Evolutionary conservation across 2,113 vertebrate genomes (phyloP).

Genomic region (Entelurus aequoreus): DNA sequence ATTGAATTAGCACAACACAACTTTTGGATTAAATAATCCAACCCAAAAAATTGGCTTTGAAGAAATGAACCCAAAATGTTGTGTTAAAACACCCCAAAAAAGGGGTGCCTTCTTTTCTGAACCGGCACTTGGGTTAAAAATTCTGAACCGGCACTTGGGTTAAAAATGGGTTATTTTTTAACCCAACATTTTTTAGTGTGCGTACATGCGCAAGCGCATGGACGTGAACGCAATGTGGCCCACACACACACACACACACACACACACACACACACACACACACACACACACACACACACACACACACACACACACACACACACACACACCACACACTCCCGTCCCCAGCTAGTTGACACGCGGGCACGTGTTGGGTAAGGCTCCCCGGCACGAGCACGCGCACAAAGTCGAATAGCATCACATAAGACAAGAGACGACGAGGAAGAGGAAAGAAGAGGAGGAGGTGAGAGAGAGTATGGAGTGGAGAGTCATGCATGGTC

Average conservation of each 20-base stretch:
- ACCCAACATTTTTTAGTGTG: no score
- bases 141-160: no score
- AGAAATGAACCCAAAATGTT: no score
- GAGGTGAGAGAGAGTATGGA: neutral
- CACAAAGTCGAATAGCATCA: constrained; percentile 39
- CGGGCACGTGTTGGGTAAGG: constrained; percentile 57
- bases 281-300: constrained; percentile 1
- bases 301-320: neutral
- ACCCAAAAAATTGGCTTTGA: no score
- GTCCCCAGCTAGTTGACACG: constrained; percentile 38
- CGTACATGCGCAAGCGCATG: no score
- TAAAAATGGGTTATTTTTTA: no score
- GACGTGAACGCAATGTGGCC: neutral
- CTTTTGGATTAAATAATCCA: no score
- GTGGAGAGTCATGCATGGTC: neutral
- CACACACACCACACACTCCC: constrained; percentile 12
- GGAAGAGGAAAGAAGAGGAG: no score
- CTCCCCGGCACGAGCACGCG: constrained; percentile 50
- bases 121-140: no score
- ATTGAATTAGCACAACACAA: no score
- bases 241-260: neutral
- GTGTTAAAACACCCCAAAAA: no score
- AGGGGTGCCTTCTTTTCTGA: no score
- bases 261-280: neutral
- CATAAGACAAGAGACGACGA: constrained; percentile 24